Conservation (phyloP, 2,888 invertebrate species). For the Vannuccia rotundouncinata region DNA sequence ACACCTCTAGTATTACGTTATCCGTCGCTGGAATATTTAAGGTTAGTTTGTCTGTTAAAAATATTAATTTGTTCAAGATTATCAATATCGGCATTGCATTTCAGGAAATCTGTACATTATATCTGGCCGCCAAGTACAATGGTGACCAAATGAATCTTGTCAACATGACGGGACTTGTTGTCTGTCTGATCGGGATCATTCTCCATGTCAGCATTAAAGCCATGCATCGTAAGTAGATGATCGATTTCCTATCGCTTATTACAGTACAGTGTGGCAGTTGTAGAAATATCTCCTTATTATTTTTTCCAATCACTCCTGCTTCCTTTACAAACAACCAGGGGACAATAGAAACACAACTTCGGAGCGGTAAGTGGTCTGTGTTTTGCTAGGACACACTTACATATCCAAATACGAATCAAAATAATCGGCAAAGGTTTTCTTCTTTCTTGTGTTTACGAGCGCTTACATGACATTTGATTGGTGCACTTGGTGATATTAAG, state of each 20-base stretch:
- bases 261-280: too few species aligned
- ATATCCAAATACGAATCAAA: too few species aligned
- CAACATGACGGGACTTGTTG: conserved; percentile 74
- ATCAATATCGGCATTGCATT: conserved; percentile 47
- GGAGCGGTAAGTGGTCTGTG: too few species aligned
- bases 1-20: conserved; percentile 89
- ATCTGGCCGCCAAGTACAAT: conserved; percentile 76
- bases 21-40: conserved; percentile 93
- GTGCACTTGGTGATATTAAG: too few species aligned
- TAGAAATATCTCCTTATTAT: neutral
- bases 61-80: neutral
- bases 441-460: too few species aligned
- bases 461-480: too few species aligned
- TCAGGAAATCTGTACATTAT: conserved; percentile 84
- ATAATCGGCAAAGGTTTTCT: too few species aligned
- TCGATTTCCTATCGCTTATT: neutral
- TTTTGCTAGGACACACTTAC: too few species aligned
- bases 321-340: too few species aligned
- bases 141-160: conserved; percentile 75
- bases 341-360: too few species aligned
- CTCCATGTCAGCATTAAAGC: conserved; percentile 66
- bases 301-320: neutral
- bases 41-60: conserved; percentile 60
- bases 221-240: conserved; percentile 45
- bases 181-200: conserved; percentile 80